Percentiles rank a stretch among this genome's conserved stretches.
Conservation (phyloP, 2,888 invertebrate genomes). For the Euphydryas editha region DNA sequence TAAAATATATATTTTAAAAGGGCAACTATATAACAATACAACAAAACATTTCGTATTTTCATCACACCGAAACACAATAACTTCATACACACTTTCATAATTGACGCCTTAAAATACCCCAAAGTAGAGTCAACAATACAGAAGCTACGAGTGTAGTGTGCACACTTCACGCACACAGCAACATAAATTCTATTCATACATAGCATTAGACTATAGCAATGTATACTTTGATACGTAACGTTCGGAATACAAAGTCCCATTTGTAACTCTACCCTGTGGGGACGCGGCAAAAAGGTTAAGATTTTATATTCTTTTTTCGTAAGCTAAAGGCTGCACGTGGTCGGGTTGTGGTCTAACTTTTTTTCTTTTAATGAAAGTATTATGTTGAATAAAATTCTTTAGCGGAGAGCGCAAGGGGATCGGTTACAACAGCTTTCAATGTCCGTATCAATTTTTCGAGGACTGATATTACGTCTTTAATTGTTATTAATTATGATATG, state of each 20-base stretch:
- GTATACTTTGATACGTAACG: constrained; percentile 53
- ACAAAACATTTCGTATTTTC: constrained; percentile 10
- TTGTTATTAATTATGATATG: constrained; percentile 20
- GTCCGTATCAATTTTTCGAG: constrained; percentile 44
- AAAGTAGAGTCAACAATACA: constrained; percentile 35
- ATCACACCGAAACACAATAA: constrained; percentile 10
- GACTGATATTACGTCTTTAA: constrained; percentile 37
- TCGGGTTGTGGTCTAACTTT: constrained; percentile 75
- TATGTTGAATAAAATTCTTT: constrained; percentile 74
- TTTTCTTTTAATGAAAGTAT: constrained; percentile 75
- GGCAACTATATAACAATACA: constrained; percentile 5
- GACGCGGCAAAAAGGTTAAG: constrained; percentile 69
- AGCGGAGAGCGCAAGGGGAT: constrained; percentile 55
- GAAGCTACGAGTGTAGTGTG: constrained; percentile 58
- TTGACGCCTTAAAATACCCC: constrained; percentile 29
- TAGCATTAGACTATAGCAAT: constrained; percentile 41
- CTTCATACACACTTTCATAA: constrained; percentile 29
- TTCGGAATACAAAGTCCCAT: constrained; percentile 71
- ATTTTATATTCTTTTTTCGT: constrained; percentile 69
- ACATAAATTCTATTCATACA: constrained; percentile 39
- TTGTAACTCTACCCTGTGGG: constrained; percentile 74
- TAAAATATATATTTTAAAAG: neutral
- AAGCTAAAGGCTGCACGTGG: constrained; percentile 76
- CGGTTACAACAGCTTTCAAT: constrained; percentile 59
- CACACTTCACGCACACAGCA: constrained; percentile 58